phyloP scores from a whole-genome alignment of 2,113 vertebrate genomes.

The Dicerorhinus sumatrensis region DNA sequence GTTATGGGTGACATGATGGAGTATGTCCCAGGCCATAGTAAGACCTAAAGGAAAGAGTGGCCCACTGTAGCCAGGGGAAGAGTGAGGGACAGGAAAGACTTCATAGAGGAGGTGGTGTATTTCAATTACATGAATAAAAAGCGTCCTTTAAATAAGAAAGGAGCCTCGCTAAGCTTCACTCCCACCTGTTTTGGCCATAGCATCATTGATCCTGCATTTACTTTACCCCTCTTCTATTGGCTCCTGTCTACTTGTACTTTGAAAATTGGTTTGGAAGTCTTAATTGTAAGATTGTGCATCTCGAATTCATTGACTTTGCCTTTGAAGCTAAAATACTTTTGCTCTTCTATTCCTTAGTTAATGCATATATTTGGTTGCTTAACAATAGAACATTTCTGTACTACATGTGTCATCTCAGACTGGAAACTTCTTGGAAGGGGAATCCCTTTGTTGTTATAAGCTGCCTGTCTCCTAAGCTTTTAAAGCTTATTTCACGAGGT shows the following conservation, averaged over 20 bases:
- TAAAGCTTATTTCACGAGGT: constrained; percentile 32
- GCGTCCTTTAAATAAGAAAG: constrained; percentile 1
- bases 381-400: constrained; percentile 36
- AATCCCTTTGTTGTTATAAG: constrained; percentile 48
- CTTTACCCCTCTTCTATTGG: background rate
- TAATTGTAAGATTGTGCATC: constrained; percentile 22
- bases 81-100: background rate
- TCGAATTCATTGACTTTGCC: constrained; percentile 42
- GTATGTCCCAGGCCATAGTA: background rate
- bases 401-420: background rate
- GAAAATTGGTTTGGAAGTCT: constrained; percentile 46
- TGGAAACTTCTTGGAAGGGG: constrained; percentile 17
- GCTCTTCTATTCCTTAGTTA: constrained; percentile 1
- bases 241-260: constrained; percentile 44
- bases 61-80: background rate
- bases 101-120: background rate
- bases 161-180: background rate
- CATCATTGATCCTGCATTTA: background rate
- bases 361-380: constrained; percentile 29
- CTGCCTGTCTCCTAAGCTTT: constrained; percentile 33
- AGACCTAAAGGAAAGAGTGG: background rate
- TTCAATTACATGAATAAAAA: constrained; percentile 23
- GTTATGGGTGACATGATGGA: background rate
- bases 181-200: background rate
- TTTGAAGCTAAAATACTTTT: constrained; percentile 39